Percentiles rank a stretch among this genome's conserved stretches.
Evolutionary conservation across 2,113 vertebrate genomes (phyloP).

Genomic region (Probosciger aterrimus): DNA sequence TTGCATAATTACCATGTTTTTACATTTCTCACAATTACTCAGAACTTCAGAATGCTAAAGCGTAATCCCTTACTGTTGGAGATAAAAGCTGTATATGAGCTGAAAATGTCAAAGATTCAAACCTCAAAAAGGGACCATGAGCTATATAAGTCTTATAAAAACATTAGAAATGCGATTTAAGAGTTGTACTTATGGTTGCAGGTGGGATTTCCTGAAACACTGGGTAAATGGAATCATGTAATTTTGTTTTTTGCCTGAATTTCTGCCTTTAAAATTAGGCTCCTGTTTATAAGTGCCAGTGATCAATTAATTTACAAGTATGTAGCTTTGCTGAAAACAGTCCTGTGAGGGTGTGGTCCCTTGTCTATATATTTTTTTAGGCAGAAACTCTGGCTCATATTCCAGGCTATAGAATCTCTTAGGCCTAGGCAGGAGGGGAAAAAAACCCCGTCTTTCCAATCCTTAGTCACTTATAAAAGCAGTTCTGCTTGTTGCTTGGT

Average conservation of each 20-base stretch:
- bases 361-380: background rate
- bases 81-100: background rate
- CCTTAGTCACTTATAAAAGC: background rate
- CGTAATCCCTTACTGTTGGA: background rate
- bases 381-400: background rate
- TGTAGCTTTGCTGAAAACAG: background rate
- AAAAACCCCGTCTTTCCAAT: background rate
- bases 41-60: background rate
- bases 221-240: background rate
- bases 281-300: background rate
- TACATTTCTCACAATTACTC: background rate
- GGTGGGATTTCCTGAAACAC: background rate
- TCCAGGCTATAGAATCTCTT: background rate
- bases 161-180: background rate
- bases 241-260: background rate
- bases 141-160: background rate
- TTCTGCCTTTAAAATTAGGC: background rate
- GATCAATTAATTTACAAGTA: background rate
- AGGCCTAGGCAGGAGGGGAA: background rate
- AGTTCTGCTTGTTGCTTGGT: background rate
- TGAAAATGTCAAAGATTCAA: background rate
- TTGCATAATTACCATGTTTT: background rate
- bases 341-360: background rate
- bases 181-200: background rate
- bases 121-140: background rate